Evolutionary conservation across 2,797 vertebrate species (phyloP), one percentile per base, ranked within the genome.

Genomic region (Yasuhikotakia modesta): DNA sequence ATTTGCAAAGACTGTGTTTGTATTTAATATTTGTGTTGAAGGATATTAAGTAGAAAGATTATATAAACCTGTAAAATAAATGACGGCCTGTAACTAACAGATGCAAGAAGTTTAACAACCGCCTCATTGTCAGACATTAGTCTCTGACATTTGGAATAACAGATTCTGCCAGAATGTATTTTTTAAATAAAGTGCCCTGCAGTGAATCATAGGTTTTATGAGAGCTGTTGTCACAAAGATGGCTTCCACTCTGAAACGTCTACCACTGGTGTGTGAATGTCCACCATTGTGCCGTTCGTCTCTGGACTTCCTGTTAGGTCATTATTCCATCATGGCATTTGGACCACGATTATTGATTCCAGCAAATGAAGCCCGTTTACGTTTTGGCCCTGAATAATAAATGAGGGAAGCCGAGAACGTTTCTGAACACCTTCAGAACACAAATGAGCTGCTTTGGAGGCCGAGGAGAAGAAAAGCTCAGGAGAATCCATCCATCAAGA

Each of bases 361-460:
- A 71, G 75, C 60, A 63, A 84, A 79, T 74, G 46, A 66, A 53
- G 32, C 19, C 61, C 79, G 39, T 75, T 78, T 70, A 35, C 21
- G 48, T 53, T 69, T 72, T 78, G 65, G 35, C 50, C 22, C 13
- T 82, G 46, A 84, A 82, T 81, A 78, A 85, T 80, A 27, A 85
- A 85, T 73, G 73, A 74, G 61, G 21, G 46, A 71, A 82, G 76
- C 67, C 30, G 60, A 69, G 71, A 70, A 74, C 57, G 58, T 78
- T 67, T 39, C 50, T 72, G 75, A 72, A 72, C 73, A 79, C 52
- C 43, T 65, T 57, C 64, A 72, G 73, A 82, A 82, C 80, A 65
- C 65, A 67, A 84, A 82, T 70, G 64, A 83, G 74, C 30, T 16
- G 39, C 60, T 2, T 57, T 27, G 67, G 22, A 60, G 17, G 50